Percentiles rank a stretch among this genome's conserved stretches.
phyloP scores from a whole-genome alignment of 1,140 invertebrate genomes.

The Calliopsis andreniformis region DNA sequence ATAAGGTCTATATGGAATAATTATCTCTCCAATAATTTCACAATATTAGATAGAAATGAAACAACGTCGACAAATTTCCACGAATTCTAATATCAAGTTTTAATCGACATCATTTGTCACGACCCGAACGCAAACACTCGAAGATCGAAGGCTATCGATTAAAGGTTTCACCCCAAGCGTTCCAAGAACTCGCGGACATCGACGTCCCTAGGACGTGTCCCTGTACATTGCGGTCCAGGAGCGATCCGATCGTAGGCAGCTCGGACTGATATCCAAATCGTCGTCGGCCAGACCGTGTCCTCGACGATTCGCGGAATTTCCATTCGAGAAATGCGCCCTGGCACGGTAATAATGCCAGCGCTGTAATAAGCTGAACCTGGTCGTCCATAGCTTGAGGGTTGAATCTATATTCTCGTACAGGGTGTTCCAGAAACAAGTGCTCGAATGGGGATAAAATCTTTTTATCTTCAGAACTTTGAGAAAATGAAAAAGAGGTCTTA shows the following conservation, averaged over 20 bases:
- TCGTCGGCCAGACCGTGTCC: slow-evolving; percentile 34
- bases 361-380: slow-evolving; percentile 58
- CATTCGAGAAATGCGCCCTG: slow-evolving; percentile 58
- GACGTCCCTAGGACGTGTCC: slow-evolving; percentile 34
- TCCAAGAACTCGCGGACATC: slow-evolving; percentile 23
- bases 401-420: no score
- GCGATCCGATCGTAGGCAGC: slow-evolving; percentile 36
- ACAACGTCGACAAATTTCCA: no score
- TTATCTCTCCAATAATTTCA: no score
- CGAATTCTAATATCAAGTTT: neutral
- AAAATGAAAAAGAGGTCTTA: no score
- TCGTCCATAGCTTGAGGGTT: slow-evolving; percentile 18
- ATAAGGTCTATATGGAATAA: no score
- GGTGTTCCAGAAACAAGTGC: no score
- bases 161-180: slow-evolving; percentile 17
- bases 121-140: neutral
- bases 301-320: slow-evolving; percentile 63
- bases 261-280: slow-evolving; percentile 49
- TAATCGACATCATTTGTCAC: slow-evolving; percentile 1
- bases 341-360: slow-evolving; percentile 64
- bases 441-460: no score
- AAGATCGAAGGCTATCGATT: slow-evolving; percentile 33
- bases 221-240: slow-evolving; percentile 31
- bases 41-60: no score
- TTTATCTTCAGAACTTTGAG: no score